Evolutionary conservation across 1,140 invertebrate genomes (phyloP).

Genomic region (Hypothenemus hampei): DNA sequence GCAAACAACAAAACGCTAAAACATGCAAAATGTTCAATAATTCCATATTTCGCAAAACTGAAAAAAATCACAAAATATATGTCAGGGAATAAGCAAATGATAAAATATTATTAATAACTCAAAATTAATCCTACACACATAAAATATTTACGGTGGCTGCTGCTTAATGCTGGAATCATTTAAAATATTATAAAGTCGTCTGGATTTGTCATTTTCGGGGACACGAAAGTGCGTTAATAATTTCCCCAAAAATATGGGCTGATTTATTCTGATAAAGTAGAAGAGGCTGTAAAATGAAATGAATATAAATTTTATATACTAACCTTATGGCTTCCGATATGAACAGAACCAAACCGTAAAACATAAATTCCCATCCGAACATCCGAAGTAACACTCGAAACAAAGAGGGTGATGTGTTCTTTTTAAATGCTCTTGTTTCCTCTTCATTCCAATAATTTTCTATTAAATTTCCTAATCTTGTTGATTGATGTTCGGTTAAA

Average conservation of each 20-base stretch:
- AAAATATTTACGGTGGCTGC: constrained; percentile 16
- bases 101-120: background rate
- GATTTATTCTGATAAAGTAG: constrained; percentile 55
- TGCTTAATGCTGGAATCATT: background rate
- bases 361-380: constrained; percentile 39
- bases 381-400: constrained; percentile 35
- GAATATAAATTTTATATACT: background rate
- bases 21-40: too few species aligned
- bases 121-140: constrained; percentile 1
- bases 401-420: constrained; percentile 40
- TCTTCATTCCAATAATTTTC: constrained; percentile 51
- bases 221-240: constrained; percentile 64
- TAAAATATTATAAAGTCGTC: background rate
- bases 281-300: background rate
- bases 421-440: constrained; percentile 39
- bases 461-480: constrained; percentile 52
- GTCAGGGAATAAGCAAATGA: too few species aligned
- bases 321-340: constrained; percentile 41
- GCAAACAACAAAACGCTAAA: too few species aligned
- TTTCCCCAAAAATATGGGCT: constrained; percentile 67
- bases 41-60: too few species aligned
- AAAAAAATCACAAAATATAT: too few species aligned
- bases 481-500: constrained; percentile 53
- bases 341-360: constrained; percentile 41
- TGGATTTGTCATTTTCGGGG: constrained; percentile 1